phyloP scores from a whole-genome alignment of 1,140 invertebrate genomes.

The Sitophilus oryzae region DNA sequence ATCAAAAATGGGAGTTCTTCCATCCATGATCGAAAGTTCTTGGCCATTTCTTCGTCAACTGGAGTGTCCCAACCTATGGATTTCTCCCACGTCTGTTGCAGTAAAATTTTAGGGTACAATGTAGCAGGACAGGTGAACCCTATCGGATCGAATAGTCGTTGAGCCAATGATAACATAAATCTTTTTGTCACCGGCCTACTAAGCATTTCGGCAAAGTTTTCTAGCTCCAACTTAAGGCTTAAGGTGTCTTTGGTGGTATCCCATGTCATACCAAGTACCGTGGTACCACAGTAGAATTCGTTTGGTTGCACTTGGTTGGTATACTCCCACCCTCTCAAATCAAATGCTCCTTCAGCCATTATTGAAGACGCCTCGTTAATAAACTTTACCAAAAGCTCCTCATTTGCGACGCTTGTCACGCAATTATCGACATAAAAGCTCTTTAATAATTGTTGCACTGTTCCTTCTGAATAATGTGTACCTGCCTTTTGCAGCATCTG shows the following conservation, averaged over 20 bases:
- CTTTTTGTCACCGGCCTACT: no score
- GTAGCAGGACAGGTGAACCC: conserved; percentile 26
- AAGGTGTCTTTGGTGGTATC: no score
- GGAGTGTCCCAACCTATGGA: conserved; percentile 27
- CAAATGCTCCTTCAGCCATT: conserved; percentile 16
- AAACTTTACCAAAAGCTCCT: conserved; percentile 3
- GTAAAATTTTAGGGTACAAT: conserved; percentile 24
- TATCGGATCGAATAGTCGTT: conserved; percentile 32
- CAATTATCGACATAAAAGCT: no score
- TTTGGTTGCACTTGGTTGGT: background rate
- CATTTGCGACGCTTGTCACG: conserved; percentile 14
- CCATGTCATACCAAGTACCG: conserved; percentile 19
- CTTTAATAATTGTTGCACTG: no score
- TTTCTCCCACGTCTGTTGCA: conserved; percentile 22
- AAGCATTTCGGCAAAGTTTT: no score
- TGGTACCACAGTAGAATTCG: background rate
- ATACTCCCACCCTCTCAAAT: conserved; percentile 23
- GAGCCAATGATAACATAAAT: conserved; percentile 24
- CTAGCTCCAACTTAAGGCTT: no score
- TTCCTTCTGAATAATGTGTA: conserved; percentile 1
- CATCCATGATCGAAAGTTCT: conserved; percentile 14
- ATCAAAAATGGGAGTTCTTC: conserved; percentile 11
- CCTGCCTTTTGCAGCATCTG: background rate
- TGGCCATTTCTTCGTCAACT: conserved; percentile 11
- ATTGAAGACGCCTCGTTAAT: conserved; percentile 11